A percentile compares a stretch with the other conserved stretches of the same genome.
These are phyloP conservation scores for Junonia oenone DNA, from an alignment of 2,888 invertebrate genomes.

Conservation along the genomic window DNA sequence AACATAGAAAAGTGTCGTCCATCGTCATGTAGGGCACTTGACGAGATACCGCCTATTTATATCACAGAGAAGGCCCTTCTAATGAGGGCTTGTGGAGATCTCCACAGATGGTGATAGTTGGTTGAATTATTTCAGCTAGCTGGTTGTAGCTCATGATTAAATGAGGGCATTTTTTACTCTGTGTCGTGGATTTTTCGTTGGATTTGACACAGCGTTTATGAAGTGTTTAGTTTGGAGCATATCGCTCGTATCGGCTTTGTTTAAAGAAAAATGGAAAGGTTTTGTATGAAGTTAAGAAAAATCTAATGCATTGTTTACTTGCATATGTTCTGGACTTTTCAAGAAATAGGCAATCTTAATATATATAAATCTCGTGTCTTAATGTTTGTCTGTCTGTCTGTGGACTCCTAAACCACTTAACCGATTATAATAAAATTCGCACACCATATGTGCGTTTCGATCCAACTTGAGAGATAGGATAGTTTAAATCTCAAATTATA, in stretches of 20 bases:
- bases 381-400: too few species aligned
- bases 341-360: too few species aligned
- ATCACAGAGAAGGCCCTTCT: constrained; percentile 23
- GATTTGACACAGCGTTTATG: background rate
- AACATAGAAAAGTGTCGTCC: constrained; percentile 18
- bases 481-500: too few species aligned
- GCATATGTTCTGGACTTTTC: too few species aligned
- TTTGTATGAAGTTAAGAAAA: background rate
- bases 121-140: constrained; percentile 16
- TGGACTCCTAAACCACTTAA: too few species aligned
- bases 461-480: too few species aligned
- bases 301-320: too few species aligned
- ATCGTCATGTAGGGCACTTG: constrained; percentile 25
- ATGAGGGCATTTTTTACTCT: background rate
- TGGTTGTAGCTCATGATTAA: background rate
- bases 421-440: too few species aligned
- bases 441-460: too few species aligned
- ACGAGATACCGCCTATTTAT: constrained; percentile 26
- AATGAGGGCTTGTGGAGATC: constrained; percentile 20
- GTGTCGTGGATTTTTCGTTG: background rate
- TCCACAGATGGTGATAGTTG: constrained; percentile 21
- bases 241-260: background rate
- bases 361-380: too few species aligned
- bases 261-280: background rate
- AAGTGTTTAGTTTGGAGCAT: background rate